Evolutionary conservation across 2,797 vertebrate genomes (phyloP).

Genomic region (Smutsia gigantea): DNA sequence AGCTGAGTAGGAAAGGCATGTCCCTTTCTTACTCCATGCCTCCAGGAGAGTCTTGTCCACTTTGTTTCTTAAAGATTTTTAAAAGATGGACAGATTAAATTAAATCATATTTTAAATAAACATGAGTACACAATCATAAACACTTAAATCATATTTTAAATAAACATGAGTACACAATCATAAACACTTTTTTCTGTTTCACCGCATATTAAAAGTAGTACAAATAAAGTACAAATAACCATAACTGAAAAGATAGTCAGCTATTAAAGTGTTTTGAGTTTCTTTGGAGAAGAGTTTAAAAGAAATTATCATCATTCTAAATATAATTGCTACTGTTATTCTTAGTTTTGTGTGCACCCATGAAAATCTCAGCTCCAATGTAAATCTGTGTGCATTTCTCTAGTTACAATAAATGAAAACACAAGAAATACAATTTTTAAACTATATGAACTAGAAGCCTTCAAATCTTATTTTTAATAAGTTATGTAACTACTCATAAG

Average conservation of each 20-base stretch:
- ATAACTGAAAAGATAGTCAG: not conserved
- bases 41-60: not conserved
- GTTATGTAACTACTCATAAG: not conserved
- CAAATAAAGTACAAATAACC: not conserved
- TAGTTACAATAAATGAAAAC: not conserved
- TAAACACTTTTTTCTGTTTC: not conserved
- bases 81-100: not conserved
- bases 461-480: not conserved
- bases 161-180: not conserved
- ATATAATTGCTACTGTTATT: not conserved
- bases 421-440: not conserved
- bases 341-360: not conserved
- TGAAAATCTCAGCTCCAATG: not conserved
- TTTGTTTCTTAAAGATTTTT: not conserved
- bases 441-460: not conserved
- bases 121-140: not conserved
- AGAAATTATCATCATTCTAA: not conserved
- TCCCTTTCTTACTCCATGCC: not conserved
- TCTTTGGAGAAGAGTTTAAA: constrained; percentile 19
- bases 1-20: not conserved
- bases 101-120: constrained; percentile 11
- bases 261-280: not conserved
- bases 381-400: not conserved
- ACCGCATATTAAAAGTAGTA: not conserved
- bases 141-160: not conserved